Conservation (phyloP, 2,888 invertebrate species). For the Heliconius ethilla region DNA sequence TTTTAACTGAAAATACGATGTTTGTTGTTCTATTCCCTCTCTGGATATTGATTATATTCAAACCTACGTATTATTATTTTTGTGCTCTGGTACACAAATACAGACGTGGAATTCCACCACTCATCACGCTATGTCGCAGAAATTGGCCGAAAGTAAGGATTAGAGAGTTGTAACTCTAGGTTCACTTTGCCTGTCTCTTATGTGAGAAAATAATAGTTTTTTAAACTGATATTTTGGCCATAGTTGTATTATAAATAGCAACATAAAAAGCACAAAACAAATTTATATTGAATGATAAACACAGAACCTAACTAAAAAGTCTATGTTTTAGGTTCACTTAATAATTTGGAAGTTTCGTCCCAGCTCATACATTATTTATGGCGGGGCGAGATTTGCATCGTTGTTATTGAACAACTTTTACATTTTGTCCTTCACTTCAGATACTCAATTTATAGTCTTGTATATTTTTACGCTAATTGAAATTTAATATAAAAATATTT, state of each 20-base stretch:
- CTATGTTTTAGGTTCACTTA: constrained; percentile 34
- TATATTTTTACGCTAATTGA: constrained; percentile 16
- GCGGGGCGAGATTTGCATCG: constrained; percentile 67
- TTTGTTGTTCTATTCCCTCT: not conserved
- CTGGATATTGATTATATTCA: not conserved
- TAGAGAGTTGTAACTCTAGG: not conserved
- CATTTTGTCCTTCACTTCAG: constrained; percentile 71
- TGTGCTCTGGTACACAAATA: not conserved
- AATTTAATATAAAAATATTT: not conserved
- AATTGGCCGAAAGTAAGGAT: not conserved
- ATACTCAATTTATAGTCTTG: constrained; percentile 29
- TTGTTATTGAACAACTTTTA: constrained; percentile 73
- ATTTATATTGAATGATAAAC: constrained; percentile 21
- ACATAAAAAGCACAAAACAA: not conserved
- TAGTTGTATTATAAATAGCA: not conserved
- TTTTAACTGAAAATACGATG: no score
- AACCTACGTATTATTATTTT: not conserved
- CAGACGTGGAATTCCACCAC: not conserved
- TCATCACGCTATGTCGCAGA: not conserved
- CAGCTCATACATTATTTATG: constrained; percentile 70
- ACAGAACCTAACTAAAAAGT: constrained; percentile 25
- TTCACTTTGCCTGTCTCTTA: not conserved
- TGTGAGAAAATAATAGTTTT: not conserved
- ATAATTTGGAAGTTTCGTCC: constrained; percentile 35
- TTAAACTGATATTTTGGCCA: no score